Evolutionary conservation across 2,113 vertebrate genomes (phyloP), one percentile per base, ranked within the genome.

Genomic region (Maccullochella peelii): DNA sequence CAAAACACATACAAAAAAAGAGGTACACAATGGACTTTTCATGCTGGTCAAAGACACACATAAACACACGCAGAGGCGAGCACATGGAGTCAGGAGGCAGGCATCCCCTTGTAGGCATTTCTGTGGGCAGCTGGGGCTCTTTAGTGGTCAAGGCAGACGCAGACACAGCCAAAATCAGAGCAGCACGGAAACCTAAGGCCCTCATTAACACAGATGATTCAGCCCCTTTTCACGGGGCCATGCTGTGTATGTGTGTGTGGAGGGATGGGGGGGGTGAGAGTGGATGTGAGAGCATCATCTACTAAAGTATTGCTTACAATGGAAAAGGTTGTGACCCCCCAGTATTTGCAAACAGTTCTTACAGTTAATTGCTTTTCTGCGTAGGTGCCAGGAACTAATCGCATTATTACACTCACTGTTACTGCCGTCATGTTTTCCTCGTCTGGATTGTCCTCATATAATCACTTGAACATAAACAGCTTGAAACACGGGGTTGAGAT

Each of bases 151-250:
- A 83, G 33, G 69, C 79, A 92, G 91, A 92, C 80, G 84, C 84
- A 91, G 79, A 88, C 82, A 55, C 77, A 86, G 84, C 87, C 84
- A 92, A 78, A 93, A 91, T 73, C 33, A 80, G 78, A 91, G 83
- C 79, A 4, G 73, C 69, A 87, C 89, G 87, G 91, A 88, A 89
- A 88, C 75, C 62, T 76, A 79, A 90, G 82, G 87, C 67, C 83
- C 83, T 92, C 89, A 90, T 93, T 92, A 93, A 73, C 59, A 76
- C 83, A 85, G 89, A 92, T 91, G 92, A 93, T 89, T 92, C 91
- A 91, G 91, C 89, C 84, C 75, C 81, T 89, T 91, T 90, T 88
- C 76, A 80, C 30, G 72, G 33, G 69, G 33, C 55, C 16, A 8
- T 81, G 55, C n/a, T 81, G 49, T 52, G 67, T 40, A 66, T 72